phyloP scores from a whole-genome alignment of 1,140 invertebrate genomes.

The Listronotus bonariensis region DNA sequence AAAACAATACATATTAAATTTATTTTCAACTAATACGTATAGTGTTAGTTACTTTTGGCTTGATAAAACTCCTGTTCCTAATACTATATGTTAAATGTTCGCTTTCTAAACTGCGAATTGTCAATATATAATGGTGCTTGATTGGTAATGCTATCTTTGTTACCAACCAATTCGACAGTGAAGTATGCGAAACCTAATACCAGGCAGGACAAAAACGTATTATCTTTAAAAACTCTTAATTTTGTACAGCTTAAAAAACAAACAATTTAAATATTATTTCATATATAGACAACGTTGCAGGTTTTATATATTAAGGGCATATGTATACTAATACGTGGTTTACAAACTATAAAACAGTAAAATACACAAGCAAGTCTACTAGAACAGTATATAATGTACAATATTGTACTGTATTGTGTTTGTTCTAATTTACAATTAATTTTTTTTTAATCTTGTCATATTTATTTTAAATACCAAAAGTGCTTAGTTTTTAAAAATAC shows the following conservation, averaged over 20 bases:
- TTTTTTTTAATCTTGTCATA: no score
- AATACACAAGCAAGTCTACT: no score
- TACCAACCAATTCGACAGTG: constrained; percentile 25
- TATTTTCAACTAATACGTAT: background rate
- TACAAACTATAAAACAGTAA: no score
- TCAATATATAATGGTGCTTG: constrained; percentile 14
- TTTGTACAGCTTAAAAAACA: no score
- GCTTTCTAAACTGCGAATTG: constrained; percentile 12
- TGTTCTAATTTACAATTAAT: no score
- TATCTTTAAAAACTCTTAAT: background rate
- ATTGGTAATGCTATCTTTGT: constrained; percentile 14
- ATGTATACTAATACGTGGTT: no score
- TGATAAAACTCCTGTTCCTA: constrained; percentile 25
- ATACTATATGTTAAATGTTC: constrained; percentile 22
- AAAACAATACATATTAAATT: background rate
- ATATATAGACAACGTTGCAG: no score
- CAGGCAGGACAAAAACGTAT: background rate
- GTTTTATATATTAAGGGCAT: no score
- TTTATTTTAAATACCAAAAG: no score
- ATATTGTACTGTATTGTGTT: no score
- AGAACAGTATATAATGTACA: no score
- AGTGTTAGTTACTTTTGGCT: constrained; percentile 3
- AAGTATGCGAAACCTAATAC: constrained; percentile 10
- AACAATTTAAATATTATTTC: no score
- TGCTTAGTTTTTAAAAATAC: background rate